Evolutionary conservation across 2,113 vertebrate species (phyloP), one percentile per base, ranked within the genome.

Genomic region (Phalacrocorax pelagicus): DNA sequence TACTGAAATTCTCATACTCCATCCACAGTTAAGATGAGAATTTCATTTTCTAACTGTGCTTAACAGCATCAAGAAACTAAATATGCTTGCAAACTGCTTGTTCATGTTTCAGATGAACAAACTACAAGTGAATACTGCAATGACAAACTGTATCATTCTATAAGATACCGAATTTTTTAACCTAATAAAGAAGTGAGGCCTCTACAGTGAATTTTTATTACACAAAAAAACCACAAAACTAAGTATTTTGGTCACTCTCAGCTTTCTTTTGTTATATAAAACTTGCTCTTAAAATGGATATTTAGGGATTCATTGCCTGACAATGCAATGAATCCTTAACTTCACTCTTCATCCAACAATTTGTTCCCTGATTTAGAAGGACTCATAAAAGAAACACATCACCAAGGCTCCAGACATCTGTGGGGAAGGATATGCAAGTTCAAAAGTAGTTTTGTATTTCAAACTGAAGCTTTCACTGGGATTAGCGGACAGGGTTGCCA

Each of bases 361-460:
- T 90, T 26, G 58, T n/a, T 88, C 62, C 61, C 71, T 74, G 75
- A 88, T 90, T 90, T 90, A 96, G 93, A 90, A 89, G 86, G 75
- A 92, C 73, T 73, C 70, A 82, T 90, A 92, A 97, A 96, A 96
- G 78, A 89, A 92, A 88, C 55, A 66, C 15, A 73, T 69, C 47
- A 93, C 34, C 52, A 61, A 51, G 36, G 83, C 74, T 94, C 36
- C 55, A 77, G 81, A 94, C 93, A 98, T 96, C 92, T 97, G 95
- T 73, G 83, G 86, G 36, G 40, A 96, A 95, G 83, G 75, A 95
- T 54, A 92, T 59, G n/a, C 57, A 71, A 92, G 61, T 88, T 97
- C 94, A 92, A 88, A 97, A 96, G 88, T 17, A 89, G 86, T 88
- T 96, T 87, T 91, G 91, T 67, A 86, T 89, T 94, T 95, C 81